Conservation (phyloP, 2,797 vertebrate genomes). For the Myoxocephalus aenaeus region DNA sequence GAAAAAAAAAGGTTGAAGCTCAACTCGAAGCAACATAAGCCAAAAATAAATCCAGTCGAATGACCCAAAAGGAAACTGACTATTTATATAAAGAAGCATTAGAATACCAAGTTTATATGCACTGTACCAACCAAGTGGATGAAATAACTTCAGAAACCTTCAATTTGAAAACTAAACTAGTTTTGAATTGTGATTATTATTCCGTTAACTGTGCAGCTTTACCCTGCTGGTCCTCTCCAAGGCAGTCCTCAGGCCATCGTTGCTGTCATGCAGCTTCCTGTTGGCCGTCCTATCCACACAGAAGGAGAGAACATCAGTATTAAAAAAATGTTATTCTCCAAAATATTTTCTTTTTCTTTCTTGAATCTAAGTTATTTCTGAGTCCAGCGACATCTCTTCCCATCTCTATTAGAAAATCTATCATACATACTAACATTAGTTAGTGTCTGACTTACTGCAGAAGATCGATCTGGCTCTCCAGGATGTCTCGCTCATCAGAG, state of each 20-base stretch:
- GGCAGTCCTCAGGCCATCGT: slow-evolving; percentile 89
- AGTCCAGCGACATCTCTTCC: background rate
- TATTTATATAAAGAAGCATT: background rate
- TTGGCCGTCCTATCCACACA: slow-evolving; percentile 88
- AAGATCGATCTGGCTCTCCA: slow-evolving; percentile 94
- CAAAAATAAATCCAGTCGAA: background rate
- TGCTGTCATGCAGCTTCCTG: slow-evolving; percentile 95
- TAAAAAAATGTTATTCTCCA: background rate
- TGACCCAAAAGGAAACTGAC: background rate
- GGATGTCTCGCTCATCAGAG: slow-evolving; percentile 90
- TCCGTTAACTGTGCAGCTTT: background rate
- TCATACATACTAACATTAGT: background rate
- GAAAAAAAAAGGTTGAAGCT: background rate
- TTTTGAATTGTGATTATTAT: background rate
- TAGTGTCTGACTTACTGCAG: slow-evolving; percentile 89
- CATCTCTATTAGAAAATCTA: background rate
- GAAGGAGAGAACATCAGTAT: slow-evolving; percentile 14
- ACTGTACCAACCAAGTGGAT: background rate
- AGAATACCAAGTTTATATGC: background rate
- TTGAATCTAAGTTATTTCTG: background rate
- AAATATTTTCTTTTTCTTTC: background rate
- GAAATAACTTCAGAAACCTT: background rate
- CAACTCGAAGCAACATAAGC: background rate
- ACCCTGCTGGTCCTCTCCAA: slow-evolving; percentile 89
- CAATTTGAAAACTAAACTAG: background rate